These are phyloP conservation scores for Bimastos eiseni DNA, from an alignment of 2,888 invertebrate species.

Conservation along the genomic window DNA sequence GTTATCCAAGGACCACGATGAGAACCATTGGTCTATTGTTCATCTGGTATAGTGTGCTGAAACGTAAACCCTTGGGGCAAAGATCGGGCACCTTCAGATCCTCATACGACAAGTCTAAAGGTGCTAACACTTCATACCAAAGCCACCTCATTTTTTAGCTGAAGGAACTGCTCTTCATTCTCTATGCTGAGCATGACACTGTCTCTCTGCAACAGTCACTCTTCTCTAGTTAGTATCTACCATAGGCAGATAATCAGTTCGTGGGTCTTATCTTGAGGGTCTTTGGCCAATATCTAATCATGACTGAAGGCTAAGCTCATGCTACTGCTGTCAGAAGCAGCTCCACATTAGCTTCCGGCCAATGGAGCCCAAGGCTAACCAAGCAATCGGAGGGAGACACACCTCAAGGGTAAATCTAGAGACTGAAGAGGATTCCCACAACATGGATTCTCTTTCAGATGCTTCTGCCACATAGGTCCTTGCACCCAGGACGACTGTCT, in stretches of 20 bases:
- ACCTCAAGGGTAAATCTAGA: background rate
- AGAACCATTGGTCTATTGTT: too few relatives aligned
- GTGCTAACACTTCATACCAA: too few relatives aligned
- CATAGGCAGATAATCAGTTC: background rate
- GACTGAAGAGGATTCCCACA: background rate
- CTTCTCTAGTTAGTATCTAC: constrained; percentile 1
- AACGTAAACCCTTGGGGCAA: too few relatives aligned
- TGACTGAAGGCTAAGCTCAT: background rate
- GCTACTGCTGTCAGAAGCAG: background rate
- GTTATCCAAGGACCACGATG: too few relatives aligned
- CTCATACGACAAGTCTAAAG: too few relatives aligned
- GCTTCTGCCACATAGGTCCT: background rate
- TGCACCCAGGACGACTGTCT: background rate
- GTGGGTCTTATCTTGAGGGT: background rate
- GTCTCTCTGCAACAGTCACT: background rate
- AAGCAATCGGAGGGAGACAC: background rate
- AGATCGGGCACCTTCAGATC: too few relatives aligned
- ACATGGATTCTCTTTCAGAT: background rate
- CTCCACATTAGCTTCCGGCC: background rate
- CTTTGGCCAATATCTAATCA: background rate
- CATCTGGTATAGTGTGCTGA: too few relatives aligned
- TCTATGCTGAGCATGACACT: background rate
- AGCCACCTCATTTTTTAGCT: too few relatives aligned
- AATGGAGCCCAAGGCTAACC: background rate
- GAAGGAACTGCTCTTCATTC: too few relatives aligned